Evolutionary conservation across 1,140 invertebrate genomes (phyloP), one percentile per base, ranked within the genome.

Genomic region (Sitophilus oryzae): DNA sequence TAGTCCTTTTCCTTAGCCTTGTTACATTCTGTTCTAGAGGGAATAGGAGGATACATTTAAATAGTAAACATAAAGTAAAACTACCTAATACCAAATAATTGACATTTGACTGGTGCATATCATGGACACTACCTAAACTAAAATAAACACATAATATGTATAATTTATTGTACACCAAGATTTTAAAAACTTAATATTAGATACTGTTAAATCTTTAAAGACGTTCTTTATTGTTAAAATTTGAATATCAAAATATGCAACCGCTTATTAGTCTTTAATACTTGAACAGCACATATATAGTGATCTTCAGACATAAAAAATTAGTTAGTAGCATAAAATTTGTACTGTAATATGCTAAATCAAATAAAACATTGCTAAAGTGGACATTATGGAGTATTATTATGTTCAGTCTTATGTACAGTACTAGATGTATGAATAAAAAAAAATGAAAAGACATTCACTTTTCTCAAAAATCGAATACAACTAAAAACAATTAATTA

Each of bases 341-440:
- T 63, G 62, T 61, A 63, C 59, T 61, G 54, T 61, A 49, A 60
- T 54, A 56, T 38, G 58, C 58, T 48, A 47, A 41, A 49, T 41
- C 40, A 50, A 56, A 44, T 22, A 44, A 6, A 43, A 16, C 42
- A 47, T 64, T 52, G 43, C 45, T 57, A 63, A 59, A 52, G 56
- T 65, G 63, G 65, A 66, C 63, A 49, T 56, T 8, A 67, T 58
- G 62, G 62, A 64, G 55, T 65, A 67, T 65, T 62, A 59, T 61
- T 51, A 48, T 50, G 54, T 58, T 67, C 65, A 67, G 65, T 67
- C 65, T 67, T 67, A 67, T 67, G 48, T 67, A 66, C 65, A 66
- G 59, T 63, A 61, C 63, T 66, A 65, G 55, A 59, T 54, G 60
- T 59, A 44, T 6, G 43, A 47, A 43, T 35, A 46, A 34, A 19